These are phyloP conservation scores for Orientallactaga bullata DNA, from an alignment of 2,113 vertebrate genomes.

Conservation along the genomic window DNA sequence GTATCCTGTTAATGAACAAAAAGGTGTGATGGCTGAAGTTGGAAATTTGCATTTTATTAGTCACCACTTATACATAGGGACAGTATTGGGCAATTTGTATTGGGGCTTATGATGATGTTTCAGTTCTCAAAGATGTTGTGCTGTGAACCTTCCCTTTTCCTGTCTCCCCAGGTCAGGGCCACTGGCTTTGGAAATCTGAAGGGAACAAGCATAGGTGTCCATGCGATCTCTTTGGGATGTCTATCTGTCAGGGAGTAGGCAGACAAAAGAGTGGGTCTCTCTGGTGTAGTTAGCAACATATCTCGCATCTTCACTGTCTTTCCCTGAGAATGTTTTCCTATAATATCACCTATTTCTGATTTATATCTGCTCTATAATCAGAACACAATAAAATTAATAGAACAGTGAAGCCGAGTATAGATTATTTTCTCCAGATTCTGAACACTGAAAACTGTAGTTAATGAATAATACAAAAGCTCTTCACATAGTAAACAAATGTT, in stretches of 20 bases:
- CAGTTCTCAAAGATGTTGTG: background rate
- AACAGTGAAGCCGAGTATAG: background rate
- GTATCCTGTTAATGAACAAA: background rate
- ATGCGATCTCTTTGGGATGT: background rate
- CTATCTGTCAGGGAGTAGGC: background rate
- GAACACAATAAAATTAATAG: constrained; percentile 46
- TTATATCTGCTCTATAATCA: background rate
- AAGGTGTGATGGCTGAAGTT: background rate
- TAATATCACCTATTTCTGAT: background rate
- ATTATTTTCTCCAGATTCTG: background rate
- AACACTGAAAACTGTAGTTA: background rate
- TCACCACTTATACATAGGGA: background rate
- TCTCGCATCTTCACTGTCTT: background rate
- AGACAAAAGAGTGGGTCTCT: background rate
- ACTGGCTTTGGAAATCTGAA: background rate
- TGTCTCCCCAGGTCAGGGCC: background rate
- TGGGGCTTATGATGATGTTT: background rate
- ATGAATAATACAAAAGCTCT: background rate
- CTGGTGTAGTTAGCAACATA: background rate
- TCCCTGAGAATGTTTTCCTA: background rate
- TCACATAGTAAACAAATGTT: background rate
- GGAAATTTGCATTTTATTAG: background rate
- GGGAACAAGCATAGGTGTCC: background rate
- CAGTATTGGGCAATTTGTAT: background rate
- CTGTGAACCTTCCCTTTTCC: background rate